Base-by-base conservation (phyloP, 2,113 vertebrate genomes). In the Alligator sinensis region DNA sequence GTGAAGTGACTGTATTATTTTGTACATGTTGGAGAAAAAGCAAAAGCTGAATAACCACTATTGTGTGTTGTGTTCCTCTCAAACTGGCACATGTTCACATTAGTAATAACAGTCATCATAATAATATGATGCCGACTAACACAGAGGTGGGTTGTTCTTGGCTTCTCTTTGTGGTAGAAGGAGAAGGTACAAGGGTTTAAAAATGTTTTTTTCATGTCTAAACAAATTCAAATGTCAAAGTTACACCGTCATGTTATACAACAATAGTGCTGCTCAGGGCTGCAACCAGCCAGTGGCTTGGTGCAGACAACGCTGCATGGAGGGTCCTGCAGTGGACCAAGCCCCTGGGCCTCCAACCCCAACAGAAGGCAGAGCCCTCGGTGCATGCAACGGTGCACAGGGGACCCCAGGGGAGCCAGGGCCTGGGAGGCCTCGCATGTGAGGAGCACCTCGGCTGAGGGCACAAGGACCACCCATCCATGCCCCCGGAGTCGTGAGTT, bases 1-100 rank as follows among this genome's bases (percentile, higher is more conserved):
- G 25, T 60, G 76, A 89, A 93, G 93, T 34, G 10, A 88, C 89
- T 57, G 90, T 55, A 75, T 84, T 86, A 63, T 89, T 95, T 85
- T 1, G 1, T n/a, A 86, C 59, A 38, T 57, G 38, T 85, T 88
- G 77, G 54, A 81, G 82, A 74, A 78, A 82, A 95, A 59, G 47
- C 57, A 76, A 92, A 66, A 92, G 27, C 55, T 91, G 81, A 88
- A 89, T 84, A 94, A 83, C 72, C 8, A 4, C 68, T 64, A 13
- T 16, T 82, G 28, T 66, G 64, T 6, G 1, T 14, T 11, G 30
- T 18, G 54, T 12, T 77, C 64, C 80, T 92, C 72, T 18, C 1
- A 6, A 54, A 27, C 57, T 81, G 80, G 64, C 78, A 70, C 0
- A 1, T 0, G 0, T 10, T 91, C 25, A 58, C 16, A 8, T 62